A percentile compares a stretch with the other conserved stretches of the same genome.
These are phyloP conservation scores for Eurytoma californica DNA, from an alignment of 2,888 invertebrate genomes.

Conservation along the genomic window DNA sequence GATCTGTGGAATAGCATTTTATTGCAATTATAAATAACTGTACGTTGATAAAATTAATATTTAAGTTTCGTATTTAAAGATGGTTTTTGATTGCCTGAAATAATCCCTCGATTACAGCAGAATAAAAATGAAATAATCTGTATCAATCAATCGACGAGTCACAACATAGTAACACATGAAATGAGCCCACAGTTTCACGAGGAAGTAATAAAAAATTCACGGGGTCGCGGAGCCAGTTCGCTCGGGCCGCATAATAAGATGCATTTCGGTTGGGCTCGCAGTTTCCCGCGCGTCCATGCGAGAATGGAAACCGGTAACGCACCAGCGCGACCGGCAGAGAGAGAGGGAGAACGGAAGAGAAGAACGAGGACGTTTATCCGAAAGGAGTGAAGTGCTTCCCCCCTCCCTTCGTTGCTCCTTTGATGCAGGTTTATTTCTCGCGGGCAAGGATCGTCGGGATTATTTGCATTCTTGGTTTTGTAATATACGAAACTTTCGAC, in stretches of 20 bases:
- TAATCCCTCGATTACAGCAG: too few species aligned
- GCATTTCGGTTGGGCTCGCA: slow-evolving; percentile 54
- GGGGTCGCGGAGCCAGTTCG: slow-evolving; percentile 34
- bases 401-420: background rate
- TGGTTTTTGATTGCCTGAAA: too few species aligned
- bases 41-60: too few species aligned
- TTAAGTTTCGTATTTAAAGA: too few species aligned
- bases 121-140: too few species aligned
- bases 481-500: too few species aligned
- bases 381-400: slow-evolving; percentile 33
- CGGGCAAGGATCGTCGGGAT: too few species aligned
- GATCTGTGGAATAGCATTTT: too few species aligned
- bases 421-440: slow-evolving; percentile 27
- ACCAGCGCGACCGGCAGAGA: slow-evolving; percentile 13
- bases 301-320: slow-evolving; percentile 53
- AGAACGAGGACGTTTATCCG: background rate
- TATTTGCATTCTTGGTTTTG: too few species aligned
- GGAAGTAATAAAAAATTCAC: slow-evolving; percentile 27
- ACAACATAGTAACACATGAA: too few species aligned
- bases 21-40: too few species aligned
- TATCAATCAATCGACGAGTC: too few species aligned
- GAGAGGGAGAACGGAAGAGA: slow-evolving; percentile 42
- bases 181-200: background rate
- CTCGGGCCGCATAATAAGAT: slow-evolving; percentile 50
- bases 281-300: background rate